These are phyloP conservation scores for Tyrannus savana DNA, from an alignment of 2,113 vertebrate species.

Conservation along the genomic window DNA sequence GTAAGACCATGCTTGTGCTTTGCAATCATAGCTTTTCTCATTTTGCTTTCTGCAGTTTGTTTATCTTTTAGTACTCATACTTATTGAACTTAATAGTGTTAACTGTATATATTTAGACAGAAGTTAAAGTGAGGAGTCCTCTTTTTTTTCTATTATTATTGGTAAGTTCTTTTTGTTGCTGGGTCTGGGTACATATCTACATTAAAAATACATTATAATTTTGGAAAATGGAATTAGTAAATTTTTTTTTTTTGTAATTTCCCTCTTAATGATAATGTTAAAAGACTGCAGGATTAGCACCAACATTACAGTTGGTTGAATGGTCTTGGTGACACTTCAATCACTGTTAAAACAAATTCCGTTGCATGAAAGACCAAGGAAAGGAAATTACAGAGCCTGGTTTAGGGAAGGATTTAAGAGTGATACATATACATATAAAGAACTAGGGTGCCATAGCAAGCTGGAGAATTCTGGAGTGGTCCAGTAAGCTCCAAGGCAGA, in stretches of 20 bases:
- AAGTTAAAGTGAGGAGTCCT: neutral
- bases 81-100: neutral
- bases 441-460: neutral
- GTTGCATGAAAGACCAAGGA: neutral
- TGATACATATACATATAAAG: rapidly evolving
- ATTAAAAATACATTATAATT: neutral
- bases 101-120: neutral
- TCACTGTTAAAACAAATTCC: neutral
- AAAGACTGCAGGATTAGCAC: neutral
- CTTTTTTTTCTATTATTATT: neutral
- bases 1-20: neutral
- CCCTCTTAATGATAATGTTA: neutral
- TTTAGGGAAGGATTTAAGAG: neutral
- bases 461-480: neutral
- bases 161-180: neutral
- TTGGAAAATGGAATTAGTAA: neutral
- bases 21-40: neutral
- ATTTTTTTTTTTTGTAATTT: neutral
- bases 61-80: neutral
- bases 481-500: neutral
- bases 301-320: neutral
- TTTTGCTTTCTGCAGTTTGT: neutral
- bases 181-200: neutral
- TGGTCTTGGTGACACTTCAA: neutral
- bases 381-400: neutral